These are phyloP conservation scores for Drosophila nikananu DNA, from an alignment of 1,140 invertebrate species.

Conservation along the genomic window DNA sequence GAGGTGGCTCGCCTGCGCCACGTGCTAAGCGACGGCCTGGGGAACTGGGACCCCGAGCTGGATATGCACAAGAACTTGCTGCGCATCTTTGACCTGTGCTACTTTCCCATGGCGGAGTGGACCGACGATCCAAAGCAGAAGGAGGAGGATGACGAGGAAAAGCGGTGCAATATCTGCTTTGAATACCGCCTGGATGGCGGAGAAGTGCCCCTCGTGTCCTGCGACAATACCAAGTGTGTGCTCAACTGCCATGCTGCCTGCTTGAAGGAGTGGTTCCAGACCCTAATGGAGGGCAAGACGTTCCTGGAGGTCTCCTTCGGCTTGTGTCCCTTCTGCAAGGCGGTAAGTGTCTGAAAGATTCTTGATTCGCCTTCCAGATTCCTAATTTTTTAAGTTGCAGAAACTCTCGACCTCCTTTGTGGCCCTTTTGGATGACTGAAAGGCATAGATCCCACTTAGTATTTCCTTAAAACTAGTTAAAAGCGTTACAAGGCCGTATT, in stretches of 20 bases:
- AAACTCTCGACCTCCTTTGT: constrained; percentile 81
- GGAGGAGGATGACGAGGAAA: constrained; percentile 35
- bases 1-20: constrained; percentile 68
- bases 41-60: constrained; percentile 76
- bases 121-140: constrained; percentile 17
- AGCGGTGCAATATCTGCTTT: constrained; percentile 79
- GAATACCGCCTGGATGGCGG: constrained; percentile 68
- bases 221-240: constrained; percentile 74
- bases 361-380: neutral
- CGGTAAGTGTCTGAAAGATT: constrained; percentile 39
- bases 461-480: neutral
- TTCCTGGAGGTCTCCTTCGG: constrained; percentile 78
- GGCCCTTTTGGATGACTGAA: constrained; percentile 55
- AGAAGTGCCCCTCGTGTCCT: constrained; percentile 77
- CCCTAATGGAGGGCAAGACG: constrained; percentile 67
- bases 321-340: constrained; percentile 79
- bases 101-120: constrained; percentile 72
- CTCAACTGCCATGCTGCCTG: constrained; percentile 78
- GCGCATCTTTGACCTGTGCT: constrained; percentile 78
- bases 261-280: constrained; percentile 80
- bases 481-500: constrained; percentile 18
- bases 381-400: constrained; percentile 27
- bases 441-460: neutral
- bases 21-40: constrained; percentile 66
- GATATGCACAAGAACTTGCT: constrained; percentile 80